phyloP scores from a whole-genome alignment of 1,140 invertebrate genomes.

The Laodelphax striatellus region DNA sequence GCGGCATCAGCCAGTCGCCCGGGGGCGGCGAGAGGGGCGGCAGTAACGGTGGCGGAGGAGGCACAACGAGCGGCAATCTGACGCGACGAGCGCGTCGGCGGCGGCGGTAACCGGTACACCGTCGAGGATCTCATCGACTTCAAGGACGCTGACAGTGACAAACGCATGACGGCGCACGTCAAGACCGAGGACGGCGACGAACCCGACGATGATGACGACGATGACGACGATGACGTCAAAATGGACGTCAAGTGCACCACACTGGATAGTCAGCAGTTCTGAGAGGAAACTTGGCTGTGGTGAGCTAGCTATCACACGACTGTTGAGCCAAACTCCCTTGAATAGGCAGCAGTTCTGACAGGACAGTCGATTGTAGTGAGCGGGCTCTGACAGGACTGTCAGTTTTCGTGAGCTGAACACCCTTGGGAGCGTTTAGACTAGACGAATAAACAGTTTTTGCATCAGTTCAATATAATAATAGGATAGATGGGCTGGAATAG shows the following conservation, averaged over 20 bases:
- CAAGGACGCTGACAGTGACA: constrained; percentile 8
- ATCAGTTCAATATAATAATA: too few species aligned
- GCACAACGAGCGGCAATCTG: constrained; percentile 13
- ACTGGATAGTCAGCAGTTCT: constrained; percentile 1
- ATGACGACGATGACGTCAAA: background rate
- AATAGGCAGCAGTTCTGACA: too few species aligned
- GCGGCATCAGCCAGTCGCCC: background rate
- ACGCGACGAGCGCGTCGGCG: constrained; percentile 13
- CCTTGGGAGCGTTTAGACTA: too few species aligned
- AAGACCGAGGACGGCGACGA: background rate
- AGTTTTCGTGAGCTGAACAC: too few species aligned
- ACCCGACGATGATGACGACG: constrained; percentile 8
- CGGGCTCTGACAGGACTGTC: too few species aligned
- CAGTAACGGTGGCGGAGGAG: background rate
- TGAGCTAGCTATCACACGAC: too few species aligned
- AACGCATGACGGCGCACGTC: background rate
- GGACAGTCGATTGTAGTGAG: too few species aligned
- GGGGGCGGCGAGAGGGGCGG: constrained; percentile 5
- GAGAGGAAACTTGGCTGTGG: background rate
- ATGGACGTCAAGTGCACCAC: constrained; percentile 2
- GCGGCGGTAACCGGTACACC: constrained; percentile 12
- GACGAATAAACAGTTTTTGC: too few species aligned
- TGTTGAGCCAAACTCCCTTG: too few species aligned
- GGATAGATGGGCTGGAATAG: too few species aligned
- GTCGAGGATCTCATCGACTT: constrained; percentile 20